These are phyloP conservation scores for Aplysina aerophoba DNA, from an alignment of 37 sponge, comb jelly and placozoan species.

Conservation along the genomic window DNA sequence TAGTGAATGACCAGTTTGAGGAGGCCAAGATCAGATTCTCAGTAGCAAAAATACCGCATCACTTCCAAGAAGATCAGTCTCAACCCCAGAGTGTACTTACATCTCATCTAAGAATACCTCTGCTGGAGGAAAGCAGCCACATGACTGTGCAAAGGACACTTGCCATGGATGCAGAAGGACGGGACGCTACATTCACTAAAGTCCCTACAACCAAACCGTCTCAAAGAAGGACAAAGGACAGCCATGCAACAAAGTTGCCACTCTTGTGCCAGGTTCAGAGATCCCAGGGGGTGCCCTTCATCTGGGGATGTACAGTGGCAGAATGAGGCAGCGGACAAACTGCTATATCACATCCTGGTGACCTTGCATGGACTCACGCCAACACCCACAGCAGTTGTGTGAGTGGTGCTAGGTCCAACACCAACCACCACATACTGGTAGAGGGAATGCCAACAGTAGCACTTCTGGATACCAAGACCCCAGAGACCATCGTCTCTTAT, in stretches of 20 bases:
- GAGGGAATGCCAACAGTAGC: conserved; percentile 39
- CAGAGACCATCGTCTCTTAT: conserved; percentile 47
- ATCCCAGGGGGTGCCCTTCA: too few species aligned
- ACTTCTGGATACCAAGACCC: conserved; percentile 57
- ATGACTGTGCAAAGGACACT: background rate
- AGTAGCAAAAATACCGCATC: background rate
- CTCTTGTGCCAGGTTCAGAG: background rate
- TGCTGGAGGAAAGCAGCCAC: background rate
- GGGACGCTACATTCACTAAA: background rate
- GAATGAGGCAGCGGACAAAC: background rate
- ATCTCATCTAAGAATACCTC: background rate
- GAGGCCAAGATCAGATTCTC: conserved; percentile 26
- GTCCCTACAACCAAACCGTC: background rate
- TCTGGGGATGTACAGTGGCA: background rate
- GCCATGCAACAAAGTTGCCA: background rate
- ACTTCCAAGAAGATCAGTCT: background rate
- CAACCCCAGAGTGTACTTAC: background rate
- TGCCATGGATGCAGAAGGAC: background rate
- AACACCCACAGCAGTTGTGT: background rate
- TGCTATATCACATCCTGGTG: background rate
- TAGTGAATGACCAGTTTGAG: conserved; percentile 36
- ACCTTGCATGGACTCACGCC: background rate
- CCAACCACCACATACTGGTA: conserved; percentile 13
- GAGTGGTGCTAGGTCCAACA: conserved; percentile 39
- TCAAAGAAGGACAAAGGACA: background rate